Evolutionary conservation across 2,888 invertebrate species (phyloP).

Genomic region (Campoplex capitator): DNA sequence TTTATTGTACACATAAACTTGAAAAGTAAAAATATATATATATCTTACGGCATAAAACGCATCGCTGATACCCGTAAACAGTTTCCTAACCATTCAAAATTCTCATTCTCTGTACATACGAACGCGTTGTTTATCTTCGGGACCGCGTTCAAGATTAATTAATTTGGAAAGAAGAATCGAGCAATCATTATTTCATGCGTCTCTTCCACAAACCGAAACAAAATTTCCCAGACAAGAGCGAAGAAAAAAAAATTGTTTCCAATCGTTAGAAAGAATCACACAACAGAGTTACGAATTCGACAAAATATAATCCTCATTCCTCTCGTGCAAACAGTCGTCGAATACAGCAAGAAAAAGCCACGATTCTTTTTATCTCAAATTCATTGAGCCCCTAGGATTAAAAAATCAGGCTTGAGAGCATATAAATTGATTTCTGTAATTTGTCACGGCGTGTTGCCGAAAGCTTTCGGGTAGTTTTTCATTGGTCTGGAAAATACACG

Average conservation of each 20-base stretch:
- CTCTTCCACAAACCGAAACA: not conserved
- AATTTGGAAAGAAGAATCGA: not conserved
- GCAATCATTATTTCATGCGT: not conserved
- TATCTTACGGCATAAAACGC: not conserved
- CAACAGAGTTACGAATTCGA: not conserved
- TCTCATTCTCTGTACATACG: not conserved
- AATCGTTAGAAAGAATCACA: not conserved
- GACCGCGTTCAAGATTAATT: not conserved
- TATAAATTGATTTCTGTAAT: constrained; percentile 38
- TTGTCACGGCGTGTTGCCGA: constrained; percentile 42
- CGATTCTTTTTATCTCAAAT: not conserved
- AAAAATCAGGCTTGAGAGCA: constrained; percentile 9
- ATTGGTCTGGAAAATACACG: constrained; percentile 11
- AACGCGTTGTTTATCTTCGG: constrained; percentile 5
- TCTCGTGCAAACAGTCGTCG: not conserved
- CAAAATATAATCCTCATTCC: not conserved
- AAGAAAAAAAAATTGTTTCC: not conserved
- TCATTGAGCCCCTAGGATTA: constrained; percentile 3
- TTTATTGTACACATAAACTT: constrained; percentile 24
- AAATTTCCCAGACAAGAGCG: not conserved
- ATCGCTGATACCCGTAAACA: constrained; percentile 1
- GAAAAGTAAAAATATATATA: constrained; percentile 16
- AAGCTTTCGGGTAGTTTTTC: constrained; percentile 29
- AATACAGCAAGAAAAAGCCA: not conserved
- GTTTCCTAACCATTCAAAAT: not conserved